Evolutionary conservation across 2,797 vertebrate species (phyloP), one percentile per base, ranked within the genome.

Genomic region (Sebastes baramenuke): DNA sequence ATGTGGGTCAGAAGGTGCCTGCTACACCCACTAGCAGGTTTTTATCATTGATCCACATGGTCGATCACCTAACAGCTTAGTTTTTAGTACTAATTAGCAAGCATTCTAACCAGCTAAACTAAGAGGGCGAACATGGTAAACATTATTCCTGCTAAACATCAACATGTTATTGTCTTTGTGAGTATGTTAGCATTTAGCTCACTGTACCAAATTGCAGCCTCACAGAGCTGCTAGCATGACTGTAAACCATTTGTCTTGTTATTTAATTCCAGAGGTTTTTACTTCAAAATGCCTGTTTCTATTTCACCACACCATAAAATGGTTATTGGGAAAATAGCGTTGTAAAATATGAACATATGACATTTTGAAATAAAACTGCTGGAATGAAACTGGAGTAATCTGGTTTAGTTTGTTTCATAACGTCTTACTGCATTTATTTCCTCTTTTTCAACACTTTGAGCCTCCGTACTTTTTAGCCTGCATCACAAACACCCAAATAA

Each of bases 91-190:
- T 0, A 38, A 38, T 38, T 38, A n/a, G 49, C 8, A 4, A 54
- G 49, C 49, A 54, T 22, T 0, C 0, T 0, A n/a, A 52, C 14
- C 0, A 8, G 42, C 6, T 46, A 49, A 49, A 49, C 46, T 49
- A 49, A 49, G 46, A 49, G 14, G 46, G 46, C 2, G 13, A 42
- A 42, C 38, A 14, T 20, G 54, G 54, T 55, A 24, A 55, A 55
- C n/a, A 14, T 30, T 60, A 60, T 29, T 0, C 0, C 58, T 10
- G 2, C 25, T 60, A 30, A 18, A 18, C 27, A 60, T 29, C 25
- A 60, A 30, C 16, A 60, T 29, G 58, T 60, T 60, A 0, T 36
- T 22, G 62, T 18, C 22, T 42, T 24, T 42, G 62, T 25, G 58
- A 60, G 58, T 1, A 16, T 18, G 14, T 60, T 59, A 24, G 62